These are phyloP conservation scores for Pammene aurita DNA, from an alignment of 2,888 invertebrate species.

Conservation along the genomic window DNA sequence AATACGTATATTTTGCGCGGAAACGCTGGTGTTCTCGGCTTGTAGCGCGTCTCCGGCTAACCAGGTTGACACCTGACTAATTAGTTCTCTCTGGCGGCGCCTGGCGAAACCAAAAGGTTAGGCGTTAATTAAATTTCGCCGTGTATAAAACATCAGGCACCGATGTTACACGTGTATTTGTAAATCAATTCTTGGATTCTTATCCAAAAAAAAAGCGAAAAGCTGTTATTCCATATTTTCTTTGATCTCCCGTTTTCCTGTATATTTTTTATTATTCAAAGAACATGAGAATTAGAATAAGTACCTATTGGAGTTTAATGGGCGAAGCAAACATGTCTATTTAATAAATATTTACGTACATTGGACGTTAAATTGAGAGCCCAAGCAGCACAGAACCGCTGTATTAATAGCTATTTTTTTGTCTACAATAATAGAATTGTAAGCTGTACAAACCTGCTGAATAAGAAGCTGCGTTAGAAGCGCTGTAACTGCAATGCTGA, in stretches of 20 bases:
- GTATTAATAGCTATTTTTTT: too few relatives aligned
- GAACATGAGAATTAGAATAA: too few relatives aligned
- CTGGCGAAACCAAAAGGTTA: conserved; percentile 33
- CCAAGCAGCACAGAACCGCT: too few relatives aligned
- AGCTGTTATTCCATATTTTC: background rate
- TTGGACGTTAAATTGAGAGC: too few relatives aligned
- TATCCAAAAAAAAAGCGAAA: too few relatives aligned
- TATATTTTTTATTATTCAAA: background rate
- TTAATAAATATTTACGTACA: too few relatives aligned
- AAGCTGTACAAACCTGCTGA: too few relatives aligned
- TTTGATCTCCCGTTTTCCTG: background rate
- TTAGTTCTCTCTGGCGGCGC: conserved; percentile 31
- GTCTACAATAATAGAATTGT: too few relatives aligned
- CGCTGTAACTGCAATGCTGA: too few relatives aligned
- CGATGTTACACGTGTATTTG: conserved; percentile 6
- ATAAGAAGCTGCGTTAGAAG: too few relatives aligned
- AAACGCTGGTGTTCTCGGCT: conserved; percentile 25
- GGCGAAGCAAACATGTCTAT: too few relatives aligned
- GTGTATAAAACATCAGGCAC: conserved; percentile 7
- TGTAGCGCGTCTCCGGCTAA: conserved; percentile 27
- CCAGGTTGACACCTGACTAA: conserved; percentile 40
- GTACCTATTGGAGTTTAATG: too few relatives aligned
- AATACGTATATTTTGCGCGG: conserved; percentile 25
- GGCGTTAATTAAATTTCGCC: conserved; percentile 38
- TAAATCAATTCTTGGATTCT: background rate